A percentile compares a stretch with the other conserved stretches of the same genome.
These are phyloP conservation scores for Microplitis mediator DNA, from an alignment of 1,140 invertebrate species.

Conservation along the genomic window DNA sequence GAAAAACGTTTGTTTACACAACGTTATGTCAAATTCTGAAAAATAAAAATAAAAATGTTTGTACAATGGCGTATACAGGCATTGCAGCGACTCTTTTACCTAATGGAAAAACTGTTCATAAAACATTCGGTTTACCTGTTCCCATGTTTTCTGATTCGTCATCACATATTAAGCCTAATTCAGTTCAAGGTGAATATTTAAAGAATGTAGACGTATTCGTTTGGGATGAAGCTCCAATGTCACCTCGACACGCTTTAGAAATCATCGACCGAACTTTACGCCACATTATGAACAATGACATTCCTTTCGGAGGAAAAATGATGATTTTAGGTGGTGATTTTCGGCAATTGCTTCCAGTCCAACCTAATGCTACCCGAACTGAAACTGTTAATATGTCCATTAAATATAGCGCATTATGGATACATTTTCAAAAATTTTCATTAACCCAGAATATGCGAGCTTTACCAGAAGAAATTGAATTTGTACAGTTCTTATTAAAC, in stretches of 20 bases:
- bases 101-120: no score
- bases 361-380: background rate
- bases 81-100: no score
- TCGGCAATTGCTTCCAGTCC: no score
- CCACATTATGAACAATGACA: conserved; percentile 29
- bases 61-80: no score
- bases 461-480: conserved; percentile 21
- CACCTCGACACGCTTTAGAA: conserved; percentile 25
- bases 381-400: conserved; percentile 29
- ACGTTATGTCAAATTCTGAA: no score
- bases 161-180: no score
- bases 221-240: conserved; percentile 38
- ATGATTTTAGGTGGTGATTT: background rate
- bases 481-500: conserved; percentile 27
- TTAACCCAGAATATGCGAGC: conserved; percentile 24
- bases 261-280: conserved; percentile 31
- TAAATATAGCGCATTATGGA: conserved; percentile 27
- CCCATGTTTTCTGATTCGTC: no score
- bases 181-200: no score
- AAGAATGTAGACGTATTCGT: no score
- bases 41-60: no score
- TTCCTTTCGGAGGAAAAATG: conserved; percentile 34
- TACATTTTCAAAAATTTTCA: conserved; percentile 18
- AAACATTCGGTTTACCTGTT: no score
- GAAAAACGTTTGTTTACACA: no score